Base-by-base conservation (phyloP, 2,888 invertebrate genomes). In the Seladonia tumulorum region DNA sequence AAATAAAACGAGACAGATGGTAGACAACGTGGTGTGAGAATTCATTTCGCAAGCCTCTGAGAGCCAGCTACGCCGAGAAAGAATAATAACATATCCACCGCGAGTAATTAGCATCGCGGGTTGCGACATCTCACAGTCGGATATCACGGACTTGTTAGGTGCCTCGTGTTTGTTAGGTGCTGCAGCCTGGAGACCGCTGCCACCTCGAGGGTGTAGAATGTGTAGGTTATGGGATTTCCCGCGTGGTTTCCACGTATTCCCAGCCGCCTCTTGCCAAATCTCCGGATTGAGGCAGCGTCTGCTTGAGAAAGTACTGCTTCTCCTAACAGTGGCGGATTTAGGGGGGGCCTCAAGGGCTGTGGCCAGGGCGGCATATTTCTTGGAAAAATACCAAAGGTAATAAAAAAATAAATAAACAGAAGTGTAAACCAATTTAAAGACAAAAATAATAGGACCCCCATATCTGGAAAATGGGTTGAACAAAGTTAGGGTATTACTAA, bases 41-140 rank as follows among this genome's bases (percentile, higher is more conserved):
- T 93, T 93, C 83, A 94, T 94, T 95, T 94, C 93, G 91, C 91
- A 94, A 94, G 90, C 79, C 90, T 89, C 85, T 89, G 89, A 90
- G 91, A 92, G 91, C 83, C 77, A 68, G 85, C 79, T 63, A 79
- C 57, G 76, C 81, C 82, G 78, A 82, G 87, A 90, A 88, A 85
- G 91, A 92, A 93, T 92, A 93, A 92, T 92, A 92, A 92, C 87
- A 87, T 90, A 89, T 86, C 90, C 91, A 87, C 90, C 85, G 91
- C 88, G 84, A 90, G 92, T 93, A 94, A 94, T 94, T 94, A 94
- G 92, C 93, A 93, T 93, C 90, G 90, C 84, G 75, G 82, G 87
- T 89, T 94, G 92, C 93, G 90, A 93, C 93, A 94, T 79, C 82
- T 81, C 47, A 70, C 77, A 66, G 90, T 82, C 82, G 81, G 83